phyloP scores from a whole-genome alignment of 2,113 vertebrate species.

The Junco hyemalis region DNA sequence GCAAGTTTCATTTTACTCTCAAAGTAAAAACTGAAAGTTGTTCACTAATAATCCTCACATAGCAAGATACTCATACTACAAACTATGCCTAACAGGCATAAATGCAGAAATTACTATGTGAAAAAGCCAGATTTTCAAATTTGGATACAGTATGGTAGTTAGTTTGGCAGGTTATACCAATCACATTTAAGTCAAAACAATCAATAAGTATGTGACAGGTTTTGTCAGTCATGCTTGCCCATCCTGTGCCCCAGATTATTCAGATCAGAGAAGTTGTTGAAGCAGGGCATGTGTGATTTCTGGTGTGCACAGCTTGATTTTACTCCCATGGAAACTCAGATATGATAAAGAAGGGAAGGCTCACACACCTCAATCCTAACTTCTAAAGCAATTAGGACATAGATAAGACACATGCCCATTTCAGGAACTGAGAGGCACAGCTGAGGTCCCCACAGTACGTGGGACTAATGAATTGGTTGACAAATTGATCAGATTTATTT shows the following conservation, averaged over 20 bases:
- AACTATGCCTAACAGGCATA: background rate
- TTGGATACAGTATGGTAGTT: background rate
- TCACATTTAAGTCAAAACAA: background rate
- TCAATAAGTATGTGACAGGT: background rate
- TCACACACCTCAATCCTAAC: background rate
- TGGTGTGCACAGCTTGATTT: background rate
- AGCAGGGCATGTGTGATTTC: background rate
- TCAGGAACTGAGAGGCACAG: background rate
- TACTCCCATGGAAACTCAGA: background rate
- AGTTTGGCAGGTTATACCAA: background rate
- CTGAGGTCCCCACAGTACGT: background rate
- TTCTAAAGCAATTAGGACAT: background rate
- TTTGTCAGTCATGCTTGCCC: background rate
- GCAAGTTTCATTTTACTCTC: background rate
- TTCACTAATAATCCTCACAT: background rate
- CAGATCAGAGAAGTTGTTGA: background rate
- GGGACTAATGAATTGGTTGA: background rate
- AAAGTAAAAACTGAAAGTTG: background rate
- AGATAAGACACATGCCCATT: accelerated
- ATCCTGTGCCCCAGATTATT: background rate
- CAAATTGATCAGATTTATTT: background rate
- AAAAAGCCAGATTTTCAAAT: background rate
- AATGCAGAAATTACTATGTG: background rate
- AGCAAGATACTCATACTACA: background rate
- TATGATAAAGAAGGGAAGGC: background rate